Evolutionary conservation across 2,888 invertebrate species (phyloP), one percentile per base, ranked within the genome.

Genomic region (Tortricodes alternella): DNA sequence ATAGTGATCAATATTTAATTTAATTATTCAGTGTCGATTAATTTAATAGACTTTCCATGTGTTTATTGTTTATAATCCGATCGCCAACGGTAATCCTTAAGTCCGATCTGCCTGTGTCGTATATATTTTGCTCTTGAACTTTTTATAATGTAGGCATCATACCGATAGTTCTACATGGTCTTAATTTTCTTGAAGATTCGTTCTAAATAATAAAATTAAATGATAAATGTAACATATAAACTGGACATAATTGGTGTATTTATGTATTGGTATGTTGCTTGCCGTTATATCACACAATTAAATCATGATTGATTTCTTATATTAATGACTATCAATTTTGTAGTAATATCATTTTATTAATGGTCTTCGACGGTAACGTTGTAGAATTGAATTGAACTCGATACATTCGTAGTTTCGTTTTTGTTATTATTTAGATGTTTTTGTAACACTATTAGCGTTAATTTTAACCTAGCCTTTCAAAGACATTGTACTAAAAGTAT

Each of bases 401-500:
- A 34, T 53, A 34, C 53, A 48, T 48, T 55, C 55, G 41, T 55
- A 43, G 39, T 32, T 32, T 13, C n/a, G n/a, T n/a, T 39, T 43
- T 49, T 34, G 41, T 55, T 24, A 16, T 49, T 38, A 24, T 53
- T 55, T 55, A 11, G 15, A 21, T 35, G 11, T 43, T 49, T 27
- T 44, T 43, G 11, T 52, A 19, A 37, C 29, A 44, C 21, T 52
- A 35, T 24, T 55, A 56, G 44, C 9, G 13, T 50, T 50, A 50
- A 18, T 43, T 38, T 41, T 49, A 55, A 55, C 32, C 18, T 56
- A 35, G 34, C 29, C 13, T 15, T 24, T 52, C 52, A 50, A 56
- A 44, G 56, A 56, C 56, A 56, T 49, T 29, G 44, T 44, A n/a
- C n/a, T 21, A 50, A 38, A 50, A 56, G 56, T 56, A 56, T 56